Base-by-base conservation (phyloP, 2,888 invertebrate species). In the Philopedon plagiatum region DNA sequence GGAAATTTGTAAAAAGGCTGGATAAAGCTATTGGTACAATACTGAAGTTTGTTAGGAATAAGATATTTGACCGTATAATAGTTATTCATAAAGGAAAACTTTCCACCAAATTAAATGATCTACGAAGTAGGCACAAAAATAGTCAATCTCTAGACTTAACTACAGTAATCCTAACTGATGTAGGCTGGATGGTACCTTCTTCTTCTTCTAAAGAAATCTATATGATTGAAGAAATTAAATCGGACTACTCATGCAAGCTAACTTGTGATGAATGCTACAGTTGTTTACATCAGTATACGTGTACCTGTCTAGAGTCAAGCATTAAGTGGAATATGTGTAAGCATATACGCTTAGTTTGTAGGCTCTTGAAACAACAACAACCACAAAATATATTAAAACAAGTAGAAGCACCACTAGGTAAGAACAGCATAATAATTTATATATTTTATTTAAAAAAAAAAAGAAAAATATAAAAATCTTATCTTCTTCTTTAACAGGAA, bases 11-110 rank as follows among this genome's bases (percentile, higher is more conserved):
- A 5, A 77, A 78, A 60, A 39, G 77, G 19, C 44, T 78, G 4
- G 79, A 79, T 60, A 76, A 75, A 56, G 74, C 77, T 7, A 73
- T 79, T 0, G 13, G 54, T 41, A 75, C 73, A 9, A 23, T 80
- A 0, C 73, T 79, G 71, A 74, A 69, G 44, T 76, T 80, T 67
- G 69, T 77, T 4, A 46, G 76, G 34, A 77, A 79, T 34, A 78
- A 77, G 39, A 18, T 80, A 1, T 78, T 79, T 58, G 74, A 78
- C 11, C 26, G 72, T 15, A 51, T 78, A 15, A 76, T 77, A 5
- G 65, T 66, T 4, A n/a, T 73, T 37, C 32, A 76, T 54, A 77
- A 77, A 71, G 78, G 78, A 15, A 80, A 78, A 72, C 26, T 77
- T 13, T 71, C 57, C 19, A 70, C 62, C 11, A 76, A 78, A 64